These are phyloP conservation scores for Chloebia gouldiae DNA, from an alignment of 2,113 vertebrate species.

Conservation along the genomic window DNA sequence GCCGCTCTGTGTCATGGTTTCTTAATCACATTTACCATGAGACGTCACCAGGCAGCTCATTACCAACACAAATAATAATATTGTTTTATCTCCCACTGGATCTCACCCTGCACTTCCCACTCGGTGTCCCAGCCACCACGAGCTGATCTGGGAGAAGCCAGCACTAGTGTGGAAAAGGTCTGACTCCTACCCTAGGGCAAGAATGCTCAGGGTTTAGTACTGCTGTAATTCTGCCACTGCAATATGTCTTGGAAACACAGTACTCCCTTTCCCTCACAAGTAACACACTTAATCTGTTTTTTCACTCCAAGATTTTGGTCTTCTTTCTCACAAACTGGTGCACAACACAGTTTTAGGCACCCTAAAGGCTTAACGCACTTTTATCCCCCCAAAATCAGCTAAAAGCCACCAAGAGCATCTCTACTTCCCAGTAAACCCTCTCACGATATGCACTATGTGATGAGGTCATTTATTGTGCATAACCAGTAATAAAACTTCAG, in stretches of 20 bases:
- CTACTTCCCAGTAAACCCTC: neutral
- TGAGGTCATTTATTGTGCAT: conserved; percentile 5
- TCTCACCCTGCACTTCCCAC: neutral
- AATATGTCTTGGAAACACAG: neutral
- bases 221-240: neutral
- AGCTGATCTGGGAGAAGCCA: neutral
- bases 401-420: neutral
- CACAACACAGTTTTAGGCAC: neutral
- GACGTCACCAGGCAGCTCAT: neutral
- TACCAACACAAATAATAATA: neutral
- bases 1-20: neutral
- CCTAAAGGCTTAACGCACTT: neutral
- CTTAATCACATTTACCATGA: neutral
- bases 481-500: neutral
- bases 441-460: neutral
- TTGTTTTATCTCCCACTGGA: neutral
- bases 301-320: neutral
- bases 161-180: neutral
- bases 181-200: neutral
- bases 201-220: neutral
- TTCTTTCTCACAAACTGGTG: neutral
- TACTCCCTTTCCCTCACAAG: neutral
- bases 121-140: neutral
- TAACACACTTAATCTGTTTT: neutral
- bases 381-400: neutral